phyloP scores from a whole-genome alignment of 1,140 invertebrate genomes.

The Neodiprion lecontei region DNA sequence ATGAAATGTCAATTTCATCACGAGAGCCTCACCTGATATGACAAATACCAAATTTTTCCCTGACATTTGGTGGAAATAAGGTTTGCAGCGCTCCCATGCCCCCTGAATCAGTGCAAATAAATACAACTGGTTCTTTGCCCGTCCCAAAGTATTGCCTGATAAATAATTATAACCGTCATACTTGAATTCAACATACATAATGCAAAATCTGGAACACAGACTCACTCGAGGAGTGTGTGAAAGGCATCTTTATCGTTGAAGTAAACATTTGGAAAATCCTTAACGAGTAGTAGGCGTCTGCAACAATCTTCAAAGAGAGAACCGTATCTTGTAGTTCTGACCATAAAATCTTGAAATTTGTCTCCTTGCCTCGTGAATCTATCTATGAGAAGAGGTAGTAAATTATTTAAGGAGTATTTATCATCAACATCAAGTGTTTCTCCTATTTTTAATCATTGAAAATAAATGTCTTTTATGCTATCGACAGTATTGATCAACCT shows the following conservation, averaged over 20 bases:
- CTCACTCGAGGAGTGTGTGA: constrained; percentile 70
- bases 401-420: constrained; percentile 15
- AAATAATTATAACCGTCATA: constrained; percentile 36
- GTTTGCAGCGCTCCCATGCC: constrained; percentile 65
- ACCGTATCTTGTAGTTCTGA: constrained; percentile 72
- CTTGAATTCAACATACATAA: constrained; percentile 20
- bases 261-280: constrained; percentile 79
- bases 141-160: constrained; percentile 67
- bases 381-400: constrained; percentile 29
- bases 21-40: constrained; percentile 65
- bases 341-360: constrained; percentile 72
- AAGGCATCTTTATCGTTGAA: constrained; percentile 68
- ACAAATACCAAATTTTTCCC: constrained; percentile 67
- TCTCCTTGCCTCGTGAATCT: constrained; percentile 62
- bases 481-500: constrained; percentile 22
- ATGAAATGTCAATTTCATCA: neutral
- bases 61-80: constrained; percentile 69
- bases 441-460: no score
- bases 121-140: constrained; percentile 73
- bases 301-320: constrained; percentile 66
- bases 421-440: neutral
- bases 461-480: neutral
- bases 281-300: constrained; percentile 68
- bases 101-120: constrained; percentile 73
- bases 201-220: constrained; percentile 26